These are phyloP conservation scores for Tetrapedia diversipes DNA, from an alignment of 2,888 invertebrate species.

Conservation along the genomic window DNA sequence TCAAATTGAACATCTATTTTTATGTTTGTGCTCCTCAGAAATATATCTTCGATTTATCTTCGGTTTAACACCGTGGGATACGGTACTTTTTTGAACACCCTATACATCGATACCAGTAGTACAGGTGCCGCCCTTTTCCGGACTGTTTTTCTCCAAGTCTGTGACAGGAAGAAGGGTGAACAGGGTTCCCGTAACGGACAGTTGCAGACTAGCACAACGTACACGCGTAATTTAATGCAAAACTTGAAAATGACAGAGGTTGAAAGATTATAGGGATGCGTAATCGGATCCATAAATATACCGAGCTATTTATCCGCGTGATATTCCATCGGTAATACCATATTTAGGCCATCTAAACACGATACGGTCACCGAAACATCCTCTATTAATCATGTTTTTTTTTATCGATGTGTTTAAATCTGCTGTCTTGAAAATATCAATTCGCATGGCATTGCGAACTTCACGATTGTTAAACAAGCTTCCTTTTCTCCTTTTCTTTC, in stretches of 20 bases:
- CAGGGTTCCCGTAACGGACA: constrained; percentile 63
- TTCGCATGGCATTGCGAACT: too few relatives aligned
- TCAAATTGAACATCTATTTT: too few relatives aligned
- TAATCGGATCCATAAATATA: constrained; percentile 35
- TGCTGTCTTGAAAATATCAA: too few relatives aligned
- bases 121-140: constrained; percentile 78
- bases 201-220: constrained; percentile 31
- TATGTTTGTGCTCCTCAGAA: too few relatives aligned
- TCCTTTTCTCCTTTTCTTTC: too few relatives aligned
- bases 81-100: constrained; percentile 57
- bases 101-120: constrained; percentile 63
- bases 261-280: constrained; percentile 30
- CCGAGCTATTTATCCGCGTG: not conserved
- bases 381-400: too few relatives aligned
- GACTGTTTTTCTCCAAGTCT: constrained; percentile 66
- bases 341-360: constrained; percentile 18
- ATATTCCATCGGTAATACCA: not conserved
- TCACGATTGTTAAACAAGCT: too few relatives aligned
- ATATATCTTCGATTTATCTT: too few relatives aligned
- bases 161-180: constrained; percentile 67
- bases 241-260: constrained; percentile 52
- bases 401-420: too few relatives aligned
- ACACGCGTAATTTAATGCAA: constrained; percentile 55
- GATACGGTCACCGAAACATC: too few relatives aligned
- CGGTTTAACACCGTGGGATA: too few relatives aligned